A percentile compares a stretch with the other conserved stretches of the same genome.
Evolutionary conservation across 2,113 vertebrate genomes (phyloP).

Genomic region (Centropristis striata): DNA sequence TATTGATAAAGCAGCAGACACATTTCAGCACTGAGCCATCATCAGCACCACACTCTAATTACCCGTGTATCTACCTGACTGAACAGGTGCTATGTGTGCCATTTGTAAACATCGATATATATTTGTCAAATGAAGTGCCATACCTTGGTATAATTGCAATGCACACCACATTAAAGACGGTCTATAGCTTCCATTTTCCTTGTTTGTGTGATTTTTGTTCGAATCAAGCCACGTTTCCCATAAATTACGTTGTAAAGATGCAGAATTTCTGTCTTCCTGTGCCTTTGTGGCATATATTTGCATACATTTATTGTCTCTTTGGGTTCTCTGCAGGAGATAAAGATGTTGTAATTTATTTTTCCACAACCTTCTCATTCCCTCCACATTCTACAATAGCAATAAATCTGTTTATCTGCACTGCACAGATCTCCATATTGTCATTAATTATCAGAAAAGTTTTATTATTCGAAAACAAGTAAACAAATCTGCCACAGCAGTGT

Average conservation of each 20-base stretch:
- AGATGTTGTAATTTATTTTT: neutral
- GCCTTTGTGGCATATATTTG: neutral
- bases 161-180: neutral
- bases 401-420: slow-evolving; percentile 9
- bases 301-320: neutral
- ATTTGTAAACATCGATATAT: slow-evolving; percentile 33
- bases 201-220: neutral
- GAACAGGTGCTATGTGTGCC: slow-evolving; percentile 25
- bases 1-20: slow-evolving; percentile 57
- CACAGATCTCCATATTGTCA: slow-evolving; percentile 2
- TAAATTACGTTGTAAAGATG: neutral
- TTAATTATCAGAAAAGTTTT: neutral
- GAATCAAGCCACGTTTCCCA: neutral
- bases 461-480: neutral
- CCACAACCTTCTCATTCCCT: neutral
- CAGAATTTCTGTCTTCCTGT: neutral
- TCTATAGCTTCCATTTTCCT: neutral
- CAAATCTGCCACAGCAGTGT: neutral
- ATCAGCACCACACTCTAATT: slow-evolving; percentile 41
- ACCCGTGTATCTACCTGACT: slow-evolving; percentile 37
- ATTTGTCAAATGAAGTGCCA: slow-evolving; percentile 1
- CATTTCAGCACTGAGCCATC: slow-evolving; percentile 47
- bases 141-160: slow-evolving; percentile 8
- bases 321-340: neutral
- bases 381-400: neutral